These are phyloP conservation scores for Ceraclea dissimilis DNA, from an alignment of 2,888 invertebrate genomes.

Conservation along the genomic window DNA sequence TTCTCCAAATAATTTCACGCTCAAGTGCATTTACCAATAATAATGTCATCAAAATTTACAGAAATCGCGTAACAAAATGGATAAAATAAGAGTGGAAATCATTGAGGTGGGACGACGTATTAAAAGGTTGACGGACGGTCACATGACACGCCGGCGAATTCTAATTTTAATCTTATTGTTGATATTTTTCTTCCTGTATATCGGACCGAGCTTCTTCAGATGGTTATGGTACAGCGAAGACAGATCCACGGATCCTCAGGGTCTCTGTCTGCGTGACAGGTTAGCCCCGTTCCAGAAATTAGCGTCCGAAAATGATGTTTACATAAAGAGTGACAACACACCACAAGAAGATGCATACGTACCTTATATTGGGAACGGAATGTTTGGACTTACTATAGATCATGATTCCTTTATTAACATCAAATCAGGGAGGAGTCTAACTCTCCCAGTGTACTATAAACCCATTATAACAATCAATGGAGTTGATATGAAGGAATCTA, in stretches of 20 bases:
- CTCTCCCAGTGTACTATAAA: conserved; percentile 57
- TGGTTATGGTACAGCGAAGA: conserved; percentile 51
- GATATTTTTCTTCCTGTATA: conserved; percentile 53
- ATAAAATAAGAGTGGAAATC: conserved; percentile 35
- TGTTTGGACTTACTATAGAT: conserved; percentile 57
- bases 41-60: no score
- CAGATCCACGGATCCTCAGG: conserved; percentile 42
- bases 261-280: conserved; percentile 59
- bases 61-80: conserved; percentile 31
- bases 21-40: no score
- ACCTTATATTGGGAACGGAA: conserved; percentile 71
- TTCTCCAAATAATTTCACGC: background rate
- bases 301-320: conserved; percentile 58
- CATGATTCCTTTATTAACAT: conserved; percentile 59
- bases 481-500: conserved; percentile 54
- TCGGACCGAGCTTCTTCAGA: conserved; percentile 56
- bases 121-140: conserved; percentile 43
- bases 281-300: conserved; percentile 54
- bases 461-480: conserved; percentile 55
- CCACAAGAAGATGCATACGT: conserved; percentile 50
- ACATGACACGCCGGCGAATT: conserved; percentile 44
- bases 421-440: conserved; percentile 57
- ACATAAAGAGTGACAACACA: conserved; percentile 53
- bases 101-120: conserved; percentile 43
- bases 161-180: conserved; percentile 46